Evolutionary conservation across 2,797 vertebrate species (phyloP), one percentile per base, ranked within the genome.

Genomic region (Micromesistius poutassou): DNA sequence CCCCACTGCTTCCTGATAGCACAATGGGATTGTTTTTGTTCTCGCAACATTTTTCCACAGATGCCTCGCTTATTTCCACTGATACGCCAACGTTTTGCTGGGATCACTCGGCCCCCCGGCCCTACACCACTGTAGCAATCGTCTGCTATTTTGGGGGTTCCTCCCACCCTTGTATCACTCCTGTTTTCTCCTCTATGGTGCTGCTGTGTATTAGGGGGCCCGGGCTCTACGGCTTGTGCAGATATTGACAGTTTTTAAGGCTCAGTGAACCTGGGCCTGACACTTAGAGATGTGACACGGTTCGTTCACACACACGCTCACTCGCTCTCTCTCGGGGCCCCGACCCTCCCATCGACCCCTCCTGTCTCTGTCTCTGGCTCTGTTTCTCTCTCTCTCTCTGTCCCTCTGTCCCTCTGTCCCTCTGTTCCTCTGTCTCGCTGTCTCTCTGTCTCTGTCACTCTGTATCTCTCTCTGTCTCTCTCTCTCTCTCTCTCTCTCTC

Each of bases 11-110:
- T 86, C 30, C 55, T 84, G 79, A 88, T 90, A 91, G 89, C 90
- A 89, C 85, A 83, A 87, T 82, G 76, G 72, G 86, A 72, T 78
- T 80, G 87, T 85, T 89, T 85, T 89, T 86, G 86, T 25, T 76
- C 82, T 79, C 25, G 79, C 77, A 73, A 83, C 76, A 70, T 88
- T 87, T 88, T 74, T 80, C 73, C 36, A 22, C 74, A 79, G 80
- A 75, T 72, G 71, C 78, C 81, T 30, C 72, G 66, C 78, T 83
- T 25, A 40, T 38, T 83, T 76, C 71, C 76, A 84, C 83, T 40
- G 62, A 87, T 79, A 77, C 73, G 76, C 33, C 74, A 6, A 38
- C 75, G 76, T 76, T 70, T 4, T 30, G 19, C 73, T 35, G 42
- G 42, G 9, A 10, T 50, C 77, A 38, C 71, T 81, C 50, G 33